Conservation (phyloP, 37 sponge, comb jelly and placozoan genomes). For the Amphimedon queenslandica region DNA sequence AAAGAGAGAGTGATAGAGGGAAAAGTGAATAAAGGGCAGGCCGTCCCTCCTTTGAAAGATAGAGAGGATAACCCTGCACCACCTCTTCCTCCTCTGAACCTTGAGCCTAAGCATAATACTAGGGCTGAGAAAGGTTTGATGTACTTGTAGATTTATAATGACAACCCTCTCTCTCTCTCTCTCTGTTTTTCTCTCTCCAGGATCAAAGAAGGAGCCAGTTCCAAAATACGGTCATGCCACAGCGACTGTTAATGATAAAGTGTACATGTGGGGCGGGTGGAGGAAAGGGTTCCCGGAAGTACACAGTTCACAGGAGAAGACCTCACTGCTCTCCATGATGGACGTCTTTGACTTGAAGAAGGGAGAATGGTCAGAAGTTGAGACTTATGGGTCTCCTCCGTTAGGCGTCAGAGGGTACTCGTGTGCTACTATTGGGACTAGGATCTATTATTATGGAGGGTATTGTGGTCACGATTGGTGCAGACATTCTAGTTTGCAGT, state of each 20-base stretch:
- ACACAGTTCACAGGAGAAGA: background rate
- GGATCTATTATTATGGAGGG: slow-evolving; percentile 24
- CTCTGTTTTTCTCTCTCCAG: background rate
- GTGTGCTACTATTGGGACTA: slow-evolving; percentile 6
- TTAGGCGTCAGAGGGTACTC: background rate
- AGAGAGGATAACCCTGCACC: no score
- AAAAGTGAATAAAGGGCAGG: no score
- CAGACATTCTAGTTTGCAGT: background rate
- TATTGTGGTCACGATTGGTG: slow-evolving; percentile 22
- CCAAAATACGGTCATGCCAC: background rate
- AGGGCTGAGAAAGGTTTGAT: no score
- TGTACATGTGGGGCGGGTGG: slow-evolving; percentile 3
- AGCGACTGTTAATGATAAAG: background rate
- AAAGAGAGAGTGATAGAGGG: no score
- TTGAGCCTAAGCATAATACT: no score
- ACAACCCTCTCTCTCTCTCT: no score
- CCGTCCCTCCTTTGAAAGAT: no score
- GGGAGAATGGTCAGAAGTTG: background rate
- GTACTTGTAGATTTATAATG: no score
- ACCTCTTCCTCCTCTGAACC: no score
- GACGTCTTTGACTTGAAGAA: background rate
- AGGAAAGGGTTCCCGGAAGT: background rate
- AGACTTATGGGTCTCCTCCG: background rate
- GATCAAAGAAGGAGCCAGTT: slow-evolving; percentile 1
- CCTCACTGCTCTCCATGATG: background rate